Evolutionary conservation across 2,888 invertebrate species (phyloP).

Genomic region (Eurois occulta): DNA sequence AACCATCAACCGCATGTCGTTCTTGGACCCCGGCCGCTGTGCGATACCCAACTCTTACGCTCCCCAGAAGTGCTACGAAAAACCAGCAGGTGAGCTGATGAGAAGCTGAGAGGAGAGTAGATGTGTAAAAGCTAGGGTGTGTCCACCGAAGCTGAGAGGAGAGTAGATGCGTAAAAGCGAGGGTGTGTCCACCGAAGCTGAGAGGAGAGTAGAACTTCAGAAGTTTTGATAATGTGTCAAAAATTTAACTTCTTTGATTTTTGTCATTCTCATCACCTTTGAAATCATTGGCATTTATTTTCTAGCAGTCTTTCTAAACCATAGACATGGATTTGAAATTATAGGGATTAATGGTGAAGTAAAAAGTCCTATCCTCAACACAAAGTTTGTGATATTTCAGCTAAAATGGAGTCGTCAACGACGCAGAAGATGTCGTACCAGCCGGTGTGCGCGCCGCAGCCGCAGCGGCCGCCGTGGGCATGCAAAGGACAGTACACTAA

Average conservation of each 20-base stretch:
- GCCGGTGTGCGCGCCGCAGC: constrained; percentile 83
- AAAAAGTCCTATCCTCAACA: background rate
- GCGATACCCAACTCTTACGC: constrained; percentile 84
- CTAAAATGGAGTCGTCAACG: constrained; percentile 89
- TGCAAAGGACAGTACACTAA: constrained; percentile 86
- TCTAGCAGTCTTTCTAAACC: background rate
- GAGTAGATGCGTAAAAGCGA: too few relatives aligned
- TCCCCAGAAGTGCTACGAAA: constrained; percentile 86
- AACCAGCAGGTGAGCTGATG: constrained; percentile 80
- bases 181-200: too few relatives aligned
- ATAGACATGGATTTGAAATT: background rate
- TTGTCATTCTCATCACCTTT: background rate
- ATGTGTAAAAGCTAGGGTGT: too few relatives aligned
- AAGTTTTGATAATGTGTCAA: background rate
- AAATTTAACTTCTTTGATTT: background rate
- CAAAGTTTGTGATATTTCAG: constrained; percentile 66
- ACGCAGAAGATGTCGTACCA: constrained; percentile 91
- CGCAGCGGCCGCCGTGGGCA: constrained; percentile 87
- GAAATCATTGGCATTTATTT: too few relatives aligned
- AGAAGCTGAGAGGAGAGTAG: too few relatives aligned
- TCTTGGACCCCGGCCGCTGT: constrained; percentile 88
- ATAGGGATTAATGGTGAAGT: background rate
- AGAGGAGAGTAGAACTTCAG: too few relatives aligned
- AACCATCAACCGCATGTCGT: constrained; percentile 92
- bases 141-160: too few relatives aligned